These are phyloP conservation scores for Eupristina koningsbergeri DNA, from an alignment of 1,140 invertebrate species.

Conservation along the genomic window DNA sequence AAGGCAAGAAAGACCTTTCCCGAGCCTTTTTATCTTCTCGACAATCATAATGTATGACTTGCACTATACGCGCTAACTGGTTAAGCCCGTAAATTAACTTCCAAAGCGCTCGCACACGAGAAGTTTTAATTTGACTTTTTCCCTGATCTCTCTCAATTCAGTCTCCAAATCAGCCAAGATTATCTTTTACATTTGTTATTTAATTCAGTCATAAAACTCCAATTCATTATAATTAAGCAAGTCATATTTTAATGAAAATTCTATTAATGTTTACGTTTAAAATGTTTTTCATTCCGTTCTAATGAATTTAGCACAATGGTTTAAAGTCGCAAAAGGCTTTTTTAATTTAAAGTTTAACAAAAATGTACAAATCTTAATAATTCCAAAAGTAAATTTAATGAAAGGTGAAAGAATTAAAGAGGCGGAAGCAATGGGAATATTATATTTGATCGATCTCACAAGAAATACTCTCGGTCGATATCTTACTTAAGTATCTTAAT, in stretches of 20 bases:
- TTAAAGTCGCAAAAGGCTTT: background rate
- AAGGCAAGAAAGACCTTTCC: slow-evolving; percentile 68
- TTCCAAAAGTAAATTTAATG: background rate
- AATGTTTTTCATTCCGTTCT: too few species aligned
- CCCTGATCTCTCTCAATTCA: background rate
- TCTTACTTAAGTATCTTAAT: slow-evolving; percentile 15
- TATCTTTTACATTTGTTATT: background rate
- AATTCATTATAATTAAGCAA: too few species aligned
- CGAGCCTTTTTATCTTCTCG: background rate
- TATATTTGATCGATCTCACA: background rate
- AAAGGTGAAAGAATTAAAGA: background rate
- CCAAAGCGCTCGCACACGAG: background rate
- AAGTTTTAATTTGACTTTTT: too few species aligned
- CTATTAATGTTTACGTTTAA: too few species aligned
- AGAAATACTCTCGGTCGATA: background rate
- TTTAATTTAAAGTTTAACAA: too few species aligned
- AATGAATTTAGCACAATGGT: too few species aligned
- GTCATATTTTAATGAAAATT: too few species aligned
- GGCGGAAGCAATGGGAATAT: background rate
- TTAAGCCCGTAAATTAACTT: background rate
- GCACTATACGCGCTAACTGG: too few species aligned
- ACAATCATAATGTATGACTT: background rate
- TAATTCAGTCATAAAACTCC: background rate
- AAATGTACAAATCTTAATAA: too few species aligned
- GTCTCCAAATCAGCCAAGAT: background rate